A percentile compares a stretch with the other conserved stretches of the same genome.
These are phyloP conservation scores for Calameuta pallipes DNA, from an alignment of 2,888 invertebrate genomes.

Conservation along the genomic window DNA sequence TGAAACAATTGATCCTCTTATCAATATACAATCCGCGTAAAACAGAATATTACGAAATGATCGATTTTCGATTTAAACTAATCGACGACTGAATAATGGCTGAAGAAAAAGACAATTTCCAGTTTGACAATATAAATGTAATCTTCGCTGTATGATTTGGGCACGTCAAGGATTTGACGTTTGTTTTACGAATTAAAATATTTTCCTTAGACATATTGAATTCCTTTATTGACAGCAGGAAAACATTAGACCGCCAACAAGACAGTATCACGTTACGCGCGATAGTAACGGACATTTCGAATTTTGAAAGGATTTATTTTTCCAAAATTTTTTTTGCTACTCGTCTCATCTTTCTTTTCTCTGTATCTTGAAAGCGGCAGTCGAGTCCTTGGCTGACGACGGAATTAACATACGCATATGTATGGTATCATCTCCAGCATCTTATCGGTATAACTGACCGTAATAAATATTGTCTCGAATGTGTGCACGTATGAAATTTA, in stretches of 20 bases:
- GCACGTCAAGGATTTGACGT: not conserved
- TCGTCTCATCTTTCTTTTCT: not conserved
- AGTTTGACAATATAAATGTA: not conserved
- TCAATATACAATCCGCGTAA: too few relatives aligned
- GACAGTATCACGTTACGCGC: too few relatives aligned
- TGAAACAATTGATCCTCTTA: not conserved
- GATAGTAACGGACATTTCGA: too few relatives aligned
- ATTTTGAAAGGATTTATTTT: not conserved
- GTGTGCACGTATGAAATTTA: constrained; percentile 52
- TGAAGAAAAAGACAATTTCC: not conserved
- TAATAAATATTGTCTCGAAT: constrained; percentile 54
- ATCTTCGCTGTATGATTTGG: not conserved
- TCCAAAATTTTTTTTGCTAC: not conserved
- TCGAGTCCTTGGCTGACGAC: not conserved
- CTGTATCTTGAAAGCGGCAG: not conserved
- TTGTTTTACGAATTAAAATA: not conserved
- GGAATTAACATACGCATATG: not conserved
- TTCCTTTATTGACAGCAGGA: not conserved
- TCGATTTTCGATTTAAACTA: not conserved
- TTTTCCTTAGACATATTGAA: not conserved
- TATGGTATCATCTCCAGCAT: not conserved
- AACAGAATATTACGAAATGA: too few relatives aligned
- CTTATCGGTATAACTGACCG: not conserved
- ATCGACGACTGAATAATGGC: not conserved
- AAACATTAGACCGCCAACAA: too few relatives aligned